These are phyloP conservation scores for Diadophis punctatus DNA, from an alignment of 2,113 vertebrate species.

Conservation along the genomic window DNA sequence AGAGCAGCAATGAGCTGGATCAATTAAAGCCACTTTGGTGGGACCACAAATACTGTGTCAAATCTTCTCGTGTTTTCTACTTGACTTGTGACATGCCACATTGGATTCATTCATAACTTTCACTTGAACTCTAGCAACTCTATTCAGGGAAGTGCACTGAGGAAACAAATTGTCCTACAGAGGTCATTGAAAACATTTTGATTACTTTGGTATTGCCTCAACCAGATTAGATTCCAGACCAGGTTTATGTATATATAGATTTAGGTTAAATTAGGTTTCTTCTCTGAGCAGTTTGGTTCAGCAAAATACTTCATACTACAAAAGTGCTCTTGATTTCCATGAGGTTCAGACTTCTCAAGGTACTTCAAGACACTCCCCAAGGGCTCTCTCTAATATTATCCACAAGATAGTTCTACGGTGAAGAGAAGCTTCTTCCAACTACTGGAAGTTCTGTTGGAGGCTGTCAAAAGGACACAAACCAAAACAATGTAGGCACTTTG, in stretches of 20 bases:
- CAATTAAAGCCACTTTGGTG: constrained; percentile 8
- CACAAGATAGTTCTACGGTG: background rate
- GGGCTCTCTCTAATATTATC: background rate
- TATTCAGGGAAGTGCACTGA: fast-evolving
- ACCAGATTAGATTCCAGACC: background rate
- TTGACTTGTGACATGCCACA: background rate
- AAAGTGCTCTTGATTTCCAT: background rate
- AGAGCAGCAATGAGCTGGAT: background rate
- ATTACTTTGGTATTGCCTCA: background rate
- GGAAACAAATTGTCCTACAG: background rate
- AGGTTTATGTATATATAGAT: background rate
- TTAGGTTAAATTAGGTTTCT: background rate
- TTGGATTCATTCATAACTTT: background rate
- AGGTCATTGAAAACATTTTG: background rate
- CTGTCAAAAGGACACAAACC: background rate
- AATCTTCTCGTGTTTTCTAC: background rate
- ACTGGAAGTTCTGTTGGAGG: background rate
- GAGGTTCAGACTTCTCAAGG: background rate
- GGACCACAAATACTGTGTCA: background rate
- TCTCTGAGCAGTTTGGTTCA: background rate
- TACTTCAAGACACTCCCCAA: background rate
- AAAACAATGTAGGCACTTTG: background rate
- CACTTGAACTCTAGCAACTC: background rate
- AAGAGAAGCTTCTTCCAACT: background rate
- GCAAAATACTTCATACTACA: background rate